phyloP scores from a whole-genome alignment of 2,888 invertebrate genomes.

The Apotomis betuletana region DNA sequence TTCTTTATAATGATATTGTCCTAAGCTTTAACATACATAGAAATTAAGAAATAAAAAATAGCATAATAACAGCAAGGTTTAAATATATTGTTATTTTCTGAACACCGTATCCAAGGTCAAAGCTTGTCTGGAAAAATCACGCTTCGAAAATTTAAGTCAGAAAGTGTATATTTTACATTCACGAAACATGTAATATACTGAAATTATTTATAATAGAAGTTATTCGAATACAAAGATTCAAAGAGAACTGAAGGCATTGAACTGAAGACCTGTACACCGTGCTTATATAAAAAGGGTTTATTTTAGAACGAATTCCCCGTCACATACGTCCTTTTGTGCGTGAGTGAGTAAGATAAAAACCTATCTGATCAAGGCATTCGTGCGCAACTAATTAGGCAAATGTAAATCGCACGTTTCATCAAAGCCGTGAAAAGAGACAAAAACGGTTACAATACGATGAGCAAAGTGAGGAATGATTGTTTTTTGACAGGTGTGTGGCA shows the following conservation, averaged over 20 bases:
- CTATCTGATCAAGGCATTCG: constrained; percentile 36
- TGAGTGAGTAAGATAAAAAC: constrained; percentile 21
- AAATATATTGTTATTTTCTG: no score
- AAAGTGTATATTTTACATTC: no score
- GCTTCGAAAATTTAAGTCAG: no score
- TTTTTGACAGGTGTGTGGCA: constrained; percentile 2
- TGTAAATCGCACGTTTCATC: constrained; percentile 36
- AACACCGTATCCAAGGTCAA: no score
- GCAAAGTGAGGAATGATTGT: neutral
- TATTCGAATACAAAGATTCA: constrained; percentile 11
- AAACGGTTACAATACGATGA: constrained; percentile 8
- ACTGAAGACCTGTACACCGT: constrained; percentile 8
- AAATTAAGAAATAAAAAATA: no score
- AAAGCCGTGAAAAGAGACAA: constrained; percentile 29
- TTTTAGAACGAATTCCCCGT: neutral
- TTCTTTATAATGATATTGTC: no score
- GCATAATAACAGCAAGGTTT: no score
- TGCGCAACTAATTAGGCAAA: constrained; percentile 40
- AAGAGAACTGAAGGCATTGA: constrained; percentile 22
- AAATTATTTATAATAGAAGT: neutral
- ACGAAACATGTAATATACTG: no score
- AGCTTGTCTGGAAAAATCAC: no score
- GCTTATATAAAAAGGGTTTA: neutral
- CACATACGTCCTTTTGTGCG: neutral
- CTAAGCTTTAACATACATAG: no score